Evolutionary conservation across 2,888 invertebrate species (phyloP).

Genomic region (Drosophila affinis): DNA sequence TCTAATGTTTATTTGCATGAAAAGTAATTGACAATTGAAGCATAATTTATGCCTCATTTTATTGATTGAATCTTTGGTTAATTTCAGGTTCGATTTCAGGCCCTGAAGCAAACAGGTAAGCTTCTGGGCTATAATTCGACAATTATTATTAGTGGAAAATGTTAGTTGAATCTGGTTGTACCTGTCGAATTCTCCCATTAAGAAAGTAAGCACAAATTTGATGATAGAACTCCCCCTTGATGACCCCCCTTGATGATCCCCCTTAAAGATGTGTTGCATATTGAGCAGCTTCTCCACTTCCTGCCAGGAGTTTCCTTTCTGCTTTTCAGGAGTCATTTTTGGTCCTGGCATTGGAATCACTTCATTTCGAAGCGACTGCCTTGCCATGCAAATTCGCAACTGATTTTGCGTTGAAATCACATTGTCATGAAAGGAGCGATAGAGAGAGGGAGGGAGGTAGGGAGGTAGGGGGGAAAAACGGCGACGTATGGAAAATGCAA

Average conservation of each 20-base stretch:
- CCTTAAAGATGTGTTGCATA: slow-evolving; percentile 28
- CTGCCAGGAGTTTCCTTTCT: neutral
- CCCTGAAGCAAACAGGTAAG: too few relatives aligned
- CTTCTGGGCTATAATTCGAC: too few relatives aligned
- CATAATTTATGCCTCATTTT: neutral
- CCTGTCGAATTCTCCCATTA: neutral
- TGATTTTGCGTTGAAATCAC: slow-evolving; percentile 77
- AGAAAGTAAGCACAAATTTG: slow-evolving; percentile 1
- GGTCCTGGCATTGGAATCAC: slow-evolving; percentile 59
- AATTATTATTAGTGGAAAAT: too few relatives aligned
- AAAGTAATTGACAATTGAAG: neutral
- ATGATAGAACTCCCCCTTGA: slow-evolving; percentile 2
- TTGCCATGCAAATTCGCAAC: slow-evolving; percentile 71
- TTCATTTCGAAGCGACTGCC: slow-evolving; percentile 60
- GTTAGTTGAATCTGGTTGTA: neutral
- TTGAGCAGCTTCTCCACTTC: slow-evolving; percentile 22
- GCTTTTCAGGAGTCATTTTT: slow-evolving; percentile 29
- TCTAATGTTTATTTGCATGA: neutral
- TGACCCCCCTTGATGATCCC: slow-evolving; percentile 6
- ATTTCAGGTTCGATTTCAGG: too few relatives aligned
- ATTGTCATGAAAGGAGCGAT: slow-evolving; percentile 42
- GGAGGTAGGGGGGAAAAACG: neutral
- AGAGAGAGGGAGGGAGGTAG: neutral
- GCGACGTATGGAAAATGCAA: slow-evolving; percentile 54
- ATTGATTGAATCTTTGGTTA: neutral